A percentile compares a stretch with the other conserved stretches of the same genome.
These are phyloP conservation scores for Agonopterix subpropinquella DNA, from an alignment of 2,888 invertebrate genomes.

Conservation along the genomic window DNA sequence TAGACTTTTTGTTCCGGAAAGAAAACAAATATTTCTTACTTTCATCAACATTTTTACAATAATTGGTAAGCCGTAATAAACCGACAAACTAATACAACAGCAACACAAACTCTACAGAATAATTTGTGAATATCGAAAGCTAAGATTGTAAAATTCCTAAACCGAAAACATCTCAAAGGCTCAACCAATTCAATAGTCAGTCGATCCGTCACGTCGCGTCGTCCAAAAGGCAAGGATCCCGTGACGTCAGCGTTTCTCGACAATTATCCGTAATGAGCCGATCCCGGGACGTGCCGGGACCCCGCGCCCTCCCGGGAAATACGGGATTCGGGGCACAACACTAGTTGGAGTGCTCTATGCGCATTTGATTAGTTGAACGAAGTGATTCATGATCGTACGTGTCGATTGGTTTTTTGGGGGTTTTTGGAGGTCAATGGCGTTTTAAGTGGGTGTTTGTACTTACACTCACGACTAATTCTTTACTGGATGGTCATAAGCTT, in stretches of 20 bases:
- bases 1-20: no score
- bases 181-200: not conserved
- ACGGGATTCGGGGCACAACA: slow-evolving; percentile 19
- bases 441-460: not conserved
- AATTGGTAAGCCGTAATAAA: no score
- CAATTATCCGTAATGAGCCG: slow-evolving; percentile 46
- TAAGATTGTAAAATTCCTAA: not conserved
- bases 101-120: no score
- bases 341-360: slow-evolving; percentile 1
- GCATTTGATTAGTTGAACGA: slow-evolving; percentile 27
- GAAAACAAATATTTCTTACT: no score
- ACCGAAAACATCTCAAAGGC: not conserved
- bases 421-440: not conserved
- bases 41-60: no score
- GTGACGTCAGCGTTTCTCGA: slow-evolving; percentile 38
- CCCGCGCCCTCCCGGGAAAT: slow-evolving; percentile 24
- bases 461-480: no score
- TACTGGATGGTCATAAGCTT: no score
- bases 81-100: no score
- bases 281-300: slow-evolving; percentile 21
- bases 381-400: slow-evolving; percentile 27
- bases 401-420: slow-evolving; percentile 15
- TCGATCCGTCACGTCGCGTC: slow-evolving; percentile 16
- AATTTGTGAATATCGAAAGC: no score
- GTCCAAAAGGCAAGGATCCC: slow-evolving; percentile 15